Evolutionary conservation across 2,113 vertebrate species (phyloP).

Genomic region (Ophthalmolycus amberensis): DNA sequence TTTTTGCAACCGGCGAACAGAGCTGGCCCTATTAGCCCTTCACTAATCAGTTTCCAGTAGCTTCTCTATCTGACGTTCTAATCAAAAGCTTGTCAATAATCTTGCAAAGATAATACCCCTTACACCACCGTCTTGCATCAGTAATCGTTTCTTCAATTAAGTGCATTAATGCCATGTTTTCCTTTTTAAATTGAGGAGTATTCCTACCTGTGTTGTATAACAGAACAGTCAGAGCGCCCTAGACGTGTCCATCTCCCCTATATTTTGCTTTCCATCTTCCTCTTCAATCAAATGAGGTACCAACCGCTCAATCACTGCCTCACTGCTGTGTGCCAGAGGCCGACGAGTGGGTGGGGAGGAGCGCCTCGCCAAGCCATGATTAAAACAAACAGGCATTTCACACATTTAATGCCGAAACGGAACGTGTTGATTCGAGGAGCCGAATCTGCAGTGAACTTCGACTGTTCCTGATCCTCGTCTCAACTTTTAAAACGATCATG

Average conservation of each 20-base stretch:
- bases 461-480: neutral
- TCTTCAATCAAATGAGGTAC: neutral
- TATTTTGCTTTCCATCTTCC: neutral
- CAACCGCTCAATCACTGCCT: slow-evolving; percentile 1
- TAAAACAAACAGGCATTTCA: slow-evolving; percentile 37
- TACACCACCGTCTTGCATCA: neutral
- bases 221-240: neutral
- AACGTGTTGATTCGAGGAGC: slow-evolving; percentile 5
- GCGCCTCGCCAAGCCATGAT: slow-evolving; percentile 23
- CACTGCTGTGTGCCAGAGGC: slow-evolving; percentile 1
- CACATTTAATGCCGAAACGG: slow-evolving; percentile 10
- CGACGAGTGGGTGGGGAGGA: neutral
- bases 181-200: neutral
- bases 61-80: neutral
- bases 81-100: slow-evolving; percentile 17
- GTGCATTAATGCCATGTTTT: neutral
- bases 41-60: neutral
- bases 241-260: too few relatives aligned
- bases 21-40: neutral
- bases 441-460: neutral
- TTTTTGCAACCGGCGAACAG: neutral
- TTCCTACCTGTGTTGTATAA: neutral
- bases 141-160: neutral
- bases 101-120: neutral
- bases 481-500: slow-evolving; percentile 25